Evolutionary conservation across 2,888 invertebrate species (phyloP), one percentile per base, ranked within the genome.

Genomic region (Rhabditoides inermis): DNA sequence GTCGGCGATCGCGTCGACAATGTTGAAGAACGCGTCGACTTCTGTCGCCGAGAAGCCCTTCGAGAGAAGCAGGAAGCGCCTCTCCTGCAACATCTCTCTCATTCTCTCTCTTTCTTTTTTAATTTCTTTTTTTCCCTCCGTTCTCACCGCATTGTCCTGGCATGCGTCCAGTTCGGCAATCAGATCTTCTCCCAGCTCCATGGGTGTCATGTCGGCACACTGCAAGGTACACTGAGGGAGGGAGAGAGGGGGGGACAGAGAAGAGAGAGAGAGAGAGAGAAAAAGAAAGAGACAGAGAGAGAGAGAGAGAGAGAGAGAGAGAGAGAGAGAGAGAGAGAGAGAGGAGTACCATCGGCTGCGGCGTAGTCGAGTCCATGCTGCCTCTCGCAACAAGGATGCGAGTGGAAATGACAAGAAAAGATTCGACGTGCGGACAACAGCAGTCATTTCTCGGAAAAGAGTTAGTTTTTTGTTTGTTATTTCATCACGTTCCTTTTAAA

Each of bases 101-200:
- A 15, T 35, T 12, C 12, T 36, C 28, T 46, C 30, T 25, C 28
- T 47, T 6, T 37, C 39, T 25, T 36, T 44, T 53, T 53, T 48
- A 48, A 47, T 48, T 44, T 52, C 52, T 44, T 52, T 47, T 52
- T 39, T 45, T 49, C 45, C 35, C 22, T 44, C 30, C 22, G 18
- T 45, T 50, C 30, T 28, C 25, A 42, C 27, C n/a, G n/a, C n/a
- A n/a, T 39, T 12, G 26, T 15, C 35, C n/a, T 26, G 22, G 23
- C 3, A 42, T 26, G 23, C 12, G 35, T 18, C n/a, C 23, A 39
- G 27, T 37, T 22, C 27, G 23, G 35, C 12, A 46, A 35, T 23
- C 23, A 36, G 44, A 27, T 30, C 12, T n/a, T n/a, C n/a, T n/a
- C n/a, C n/a, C n/a, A n/a, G n/a, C n/a, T n/a, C n/a, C n/a, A n/a